These are phyloP conservation scores for Brachymystax lenok DNA, from an alignment of 2,797 vertebrate species.

Conservation along the genomic window DNA sequence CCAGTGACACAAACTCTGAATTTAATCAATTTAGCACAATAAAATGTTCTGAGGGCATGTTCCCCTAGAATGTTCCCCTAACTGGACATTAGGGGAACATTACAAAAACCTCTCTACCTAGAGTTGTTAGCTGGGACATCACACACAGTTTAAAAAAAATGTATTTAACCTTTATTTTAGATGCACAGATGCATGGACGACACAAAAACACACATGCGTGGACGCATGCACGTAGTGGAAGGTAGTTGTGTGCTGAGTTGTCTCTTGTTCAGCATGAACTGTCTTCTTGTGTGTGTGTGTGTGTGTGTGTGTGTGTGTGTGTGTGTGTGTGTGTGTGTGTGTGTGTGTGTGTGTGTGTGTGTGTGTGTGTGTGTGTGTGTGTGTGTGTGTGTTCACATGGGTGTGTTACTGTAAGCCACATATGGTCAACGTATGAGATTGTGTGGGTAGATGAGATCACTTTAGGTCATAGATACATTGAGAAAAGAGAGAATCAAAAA, in stretches of 20 bases:
- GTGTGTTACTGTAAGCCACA: neutral
- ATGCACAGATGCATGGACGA: neutral
- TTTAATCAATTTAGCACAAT: no score
- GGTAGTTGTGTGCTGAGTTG: neutral
- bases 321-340: slow-evolving; percentile 15
- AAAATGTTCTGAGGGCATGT: no score
- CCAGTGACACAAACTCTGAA: no score
- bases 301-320: slow-evolving; percentile 18
- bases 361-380: slow-evolving; percentile 15
- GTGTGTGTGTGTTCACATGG: slow-evolving; percentile 4
- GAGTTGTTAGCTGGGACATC: no score
- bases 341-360: slow-evolving; percentile 11
- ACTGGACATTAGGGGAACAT: no score
- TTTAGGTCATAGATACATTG: neutral
- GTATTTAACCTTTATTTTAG: no score
- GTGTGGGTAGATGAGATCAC: neutral
- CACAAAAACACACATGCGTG: slow-evolving; percentile 2
- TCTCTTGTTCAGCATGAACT: neutral
- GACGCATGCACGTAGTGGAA: neutral
- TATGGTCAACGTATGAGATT: neutral
- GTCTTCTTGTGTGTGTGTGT: neutral
- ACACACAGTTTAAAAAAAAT: no score
- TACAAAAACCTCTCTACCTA: no score
- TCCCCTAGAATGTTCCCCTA: no score
- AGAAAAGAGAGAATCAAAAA: neutral